phyloP scores from a whole-genome alignment of 2,797 vertebrate species.

The Chrysocyon brachyurus region DNA sequence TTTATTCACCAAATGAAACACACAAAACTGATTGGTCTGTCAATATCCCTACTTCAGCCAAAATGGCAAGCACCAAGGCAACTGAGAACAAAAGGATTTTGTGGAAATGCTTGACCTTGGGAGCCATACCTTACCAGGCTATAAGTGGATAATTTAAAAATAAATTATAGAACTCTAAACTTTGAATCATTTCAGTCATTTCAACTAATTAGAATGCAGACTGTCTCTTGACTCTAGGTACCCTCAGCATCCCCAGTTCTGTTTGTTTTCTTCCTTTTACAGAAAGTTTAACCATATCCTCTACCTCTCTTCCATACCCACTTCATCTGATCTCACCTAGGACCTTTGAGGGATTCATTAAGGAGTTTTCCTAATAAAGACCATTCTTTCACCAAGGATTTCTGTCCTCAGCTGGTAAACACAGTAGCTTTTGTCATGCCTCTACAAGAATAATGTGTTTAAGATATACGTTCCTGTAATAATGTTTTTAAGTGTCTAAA shows the following conservation, averaged over 20 bases:
- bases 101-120: neutral
- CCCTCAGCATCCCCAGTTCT: rapidly evolving
- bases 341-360: neutral
- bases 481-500: neutral
- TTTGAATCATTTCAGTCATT: neutral
- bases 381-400: neutral
- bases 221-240: neutral
- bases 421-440: neutral
- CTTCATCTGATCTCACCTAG: neutral
- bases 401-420: neutral
- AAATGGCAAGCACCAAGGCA: neutral
- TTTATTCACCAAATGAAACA: neutral
- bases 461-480: neutral
- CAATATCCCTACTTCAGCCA: neutral
- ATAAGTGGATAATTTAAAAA: neutral
- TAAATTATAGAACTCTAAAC: neutral
- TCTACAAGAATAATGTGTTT: neutral
- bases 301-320: neutral
- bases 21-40: neutral
- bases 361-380: neutral
- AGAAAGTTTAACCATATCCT: neutral
- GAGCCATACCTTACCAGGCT: neutral
- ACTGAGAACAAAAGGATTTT: neutral
- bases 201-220: neutral
- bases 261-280: neutral